Conservation (phyloP, 2,888 invertebrate genomes). For the Plemyria rubiginata region DNA sequence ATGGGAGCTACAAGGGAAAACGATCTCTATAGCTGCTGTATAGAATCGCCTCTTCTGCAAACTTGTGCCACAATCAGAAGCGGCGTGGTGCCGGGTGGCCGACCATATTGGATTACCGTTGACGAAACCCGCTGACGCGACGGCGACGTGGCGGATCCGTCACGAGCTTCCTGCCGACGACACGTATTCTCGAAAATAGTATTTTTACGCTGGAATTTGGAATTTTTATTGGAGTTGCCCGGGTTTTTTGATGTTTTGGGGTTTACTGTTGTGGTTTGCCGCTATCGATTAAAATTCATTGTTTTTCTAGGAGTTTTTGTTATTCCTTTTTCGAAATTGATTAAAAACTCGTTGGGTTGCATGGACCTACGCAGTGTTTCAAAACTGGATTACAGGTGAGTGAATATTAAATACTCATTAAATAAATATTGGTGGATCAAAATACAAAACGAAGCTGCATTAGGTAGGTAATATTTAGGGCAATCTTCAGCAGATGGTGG, state of each 20-base stretch:
- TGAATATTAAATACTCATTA: too few relatives aligned
- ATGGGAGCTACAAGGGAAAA: background rate
- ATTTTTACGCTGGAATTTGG: constrained; percentile 38
- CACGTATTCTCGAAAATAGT: constrained; percentile 39
- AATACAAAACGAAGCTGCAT: too few relatives aligned
- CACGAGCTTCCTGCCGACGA: constrained; percentile 44
- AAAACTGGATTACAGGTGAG: background rate
- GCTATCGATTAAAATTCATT: background rate
- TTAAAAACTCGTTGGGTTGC: background rate
- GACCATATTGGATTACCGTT: constrained; percentile 73
- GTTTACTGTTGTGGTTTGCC: constrained; percentile 16
- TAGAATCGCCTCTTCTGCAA: constrained; percentile 20
- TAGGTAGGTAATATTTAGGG: constrained; percentile 17
- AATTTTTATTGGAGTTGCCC: constrained; percentile 36
- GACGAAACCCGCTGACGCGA: constrained; percentile 69
- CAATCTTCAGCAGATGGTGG: constrained; percentile 50
- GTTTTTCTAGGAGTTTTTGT: background rate
- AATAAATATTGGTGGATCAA: too few relatives aligned
- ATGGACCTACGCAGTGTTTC: too few relatives aligned
- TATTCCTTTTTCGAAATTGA: background rate
- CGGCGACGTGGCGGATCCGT: constrained; percentile 53
- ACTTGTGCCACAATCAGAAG: constrained; percentile 46
- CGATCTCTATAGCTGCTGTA: background rate
- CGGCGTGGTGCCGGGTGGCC: constrained; percentile 53
- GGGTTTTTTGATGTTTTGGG: constrained; percentile 34